These are phyloP conservation scores for Oryzias javanicus DNA, from an alignment of 2,113 vertebrate species.

Conservation along the genomic window DNA sequence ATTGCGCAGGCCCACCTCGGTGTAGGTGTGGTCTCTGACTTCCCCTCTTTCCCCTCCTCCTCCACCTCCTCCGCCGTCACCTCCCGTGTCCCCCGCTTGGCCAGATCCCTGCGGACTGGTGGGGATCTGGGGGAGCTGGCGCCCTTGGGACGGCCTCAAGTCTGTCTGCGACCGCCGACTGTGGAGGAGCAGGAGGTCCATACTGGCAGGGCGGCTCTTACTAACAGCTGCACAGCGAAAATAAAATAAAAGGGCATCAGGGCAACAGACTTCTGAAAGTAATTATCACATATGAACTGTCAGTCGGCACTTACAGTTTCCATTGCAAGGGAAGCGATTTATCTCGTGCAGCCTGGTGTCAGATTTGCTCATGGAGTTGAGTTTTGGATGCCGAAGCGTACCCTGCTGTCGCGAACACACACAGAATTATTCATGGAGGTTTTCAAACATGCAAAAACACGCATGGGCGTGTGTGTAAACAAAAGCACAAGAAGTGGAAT, in stretches of 20 bases:
- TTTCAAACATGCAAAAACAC: constrained; percentile 18
- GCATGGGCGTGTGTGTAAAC: constrained; percentile 11
- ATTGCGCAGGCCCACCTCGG: constrained; percentile 70
- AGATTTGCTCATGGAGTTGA: constrained; percentile 82
- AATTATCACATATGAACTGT: constrained; percentile 20
- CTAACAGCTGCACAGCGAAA: constrained; percentile 56
- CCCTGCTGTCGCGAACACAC: constrained; percentile 64
- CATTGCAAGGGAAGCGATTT: constrained; percentile 76
- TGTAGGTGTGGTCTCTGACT: constrained; percentile 73
- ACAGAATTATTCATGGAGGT: constrained; percentile 9
- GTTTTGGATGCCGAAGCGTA: constrained; percentile 74
- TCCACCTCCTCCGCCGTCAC: constrained; percentile 31
- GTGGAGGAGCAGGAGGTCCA: constrained; percentile 79
- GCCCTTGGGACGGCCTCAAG: constrained; percentile 63
- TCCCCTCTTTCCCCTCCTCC: constrained; percentile 46
- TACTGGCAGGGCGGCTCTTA: constrained; percentile 78
- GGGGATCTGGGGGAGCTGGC: constrained; percentile 72
- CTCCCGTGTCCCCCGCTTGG: constrained; percentile 44
- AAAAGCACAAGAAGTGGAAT: neutral
- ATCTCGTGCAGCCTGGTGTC: constrained; percentile 80
- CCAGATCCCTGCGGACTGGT: constrained; percentile 54
- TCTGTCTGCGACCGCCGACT: constrained; percentile 73
- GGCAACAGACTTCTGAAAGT: constrained; percentile 19
- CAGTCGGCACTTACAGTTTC: constrained; percentile 72
- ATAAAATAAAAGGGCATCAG: neutral